Base-by-base conservation (phyloP, 2,113 vertebrate genomes). In the Marmota flaviventris region DNA sequence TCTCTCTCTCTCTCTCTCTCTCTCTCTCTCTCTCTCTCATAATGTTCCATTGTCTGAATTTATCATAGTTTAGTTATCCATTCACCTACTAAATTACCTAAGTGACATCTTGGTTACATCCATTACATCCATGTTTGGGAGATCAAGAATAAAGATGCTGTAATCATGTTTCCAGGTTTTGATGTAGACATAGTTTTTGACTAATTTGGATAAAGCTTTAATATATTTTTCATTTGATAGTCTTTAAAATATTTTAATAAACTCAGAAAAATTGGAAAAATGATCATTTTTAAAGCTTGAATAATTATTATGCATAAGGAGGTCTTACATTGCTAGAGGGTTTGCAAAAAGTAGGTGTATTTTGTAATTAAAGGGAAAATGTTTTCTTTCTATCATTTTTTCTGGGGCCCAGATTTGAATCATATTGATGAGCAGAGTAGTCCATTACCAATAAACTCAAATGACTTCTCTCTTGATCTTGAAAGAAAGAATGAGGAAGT, bases 401-500 rank as follows among this genome's bases (percentile, higher is more conserved):
- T 42, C n/a, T 87, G 34, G 7, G 63, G 20, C 63, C 67, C 45
- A 94, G 81, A 82, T 85, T 93, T 91, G 85, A 85, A 67, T 86
- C 51, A 61, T 65, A 42, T 88, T 56, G 45, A 88, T 83, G 69
- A 91, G 17, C 25, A 82, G 37, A n/a, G 51, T 45, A 67, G 34
- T 69, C 48, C 24, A 77, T 7, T 53, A 42, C n/a, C 89, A 85
- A 91, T 92, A 95, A 88, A 79, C 56, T 29, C 34, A 53, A 73
- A 48, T 94, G 63, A 79, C 63, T 77, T 89, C n/a, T 91, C 88
- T 96, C 93, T 83, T 91, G 63, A 79, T 76, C 72, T 90, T 87
- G 78, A 92, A 97, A 85, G 56, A 77, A 69, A 86, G 14, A 32
- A 29, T 73, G 8, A 86, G 73, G 78, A 53, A 70, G 45, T 78